Evolutionary conservation across 92 coral and sea anemone species (phyloP).

Genomic region (Porites divaricata): DNA sequence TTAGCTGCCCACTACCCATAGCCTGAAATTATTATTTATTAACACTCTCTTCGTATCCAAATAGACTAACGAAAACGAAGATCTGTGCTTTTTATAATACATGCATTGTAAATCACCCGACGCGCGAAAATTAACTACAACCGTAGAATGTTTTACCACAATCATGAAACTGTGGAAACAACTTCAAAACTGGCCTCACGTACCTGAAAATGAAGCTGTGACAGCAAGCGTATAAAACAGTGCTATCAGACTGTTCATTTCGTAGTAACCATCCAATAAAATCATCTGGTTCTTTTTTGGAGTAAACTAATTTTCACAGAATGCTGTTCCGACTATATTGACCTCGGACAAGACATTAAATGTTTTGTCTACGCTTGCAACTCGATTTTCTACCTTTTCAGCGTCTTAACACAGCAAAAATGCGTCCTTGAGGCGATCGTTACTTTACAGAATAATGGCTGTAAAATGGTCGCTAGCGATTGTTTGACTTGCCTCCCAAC

Average conservation of each 20-base stretch:
- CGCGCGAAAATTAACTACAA: not conserved
- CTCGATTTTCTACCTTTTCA: not conserved
- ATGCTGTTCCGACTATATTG: not conserved
- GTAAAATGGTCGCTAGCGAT: not conserved
- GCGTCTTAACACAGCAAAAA: not conserved
- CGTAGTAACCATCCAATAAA: not conserved
- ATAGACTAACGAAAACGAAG: not conserved
- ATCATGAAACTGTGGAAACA: not conserved
- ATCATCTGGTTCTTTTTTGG: not conserved
- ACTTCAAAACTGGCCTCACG: not conserved
- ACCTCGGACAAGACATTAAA: not conserved
- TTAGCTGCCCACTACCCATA: not conserved
- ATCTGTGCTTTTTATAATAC: not conserved
- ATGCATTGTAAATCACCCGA: not conserved
- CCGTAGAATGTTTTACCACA: not conserved
- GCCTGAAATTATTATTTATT: not conserved
- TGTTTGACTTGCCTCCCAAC: not conserved
- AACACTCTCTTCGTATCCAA: not conserved
- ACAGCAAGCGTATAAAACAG: not conserved
- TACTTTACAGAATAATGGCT: not conserved
- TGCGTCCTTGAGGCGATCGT: not conserved
- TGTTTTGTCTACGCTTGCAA: not conserved
- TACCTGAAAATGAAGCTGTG: conserved; percentile 1
- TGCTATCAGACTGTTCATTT: not conserved
- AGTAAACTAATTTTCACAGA: not conserved